Percentiles rank a stretch among this genome's conserved stretches.
phyloP scores from a whole-genome alignment of 2,797 vertebrate genomes.

The Silurus lanzhouensis region DNA sequence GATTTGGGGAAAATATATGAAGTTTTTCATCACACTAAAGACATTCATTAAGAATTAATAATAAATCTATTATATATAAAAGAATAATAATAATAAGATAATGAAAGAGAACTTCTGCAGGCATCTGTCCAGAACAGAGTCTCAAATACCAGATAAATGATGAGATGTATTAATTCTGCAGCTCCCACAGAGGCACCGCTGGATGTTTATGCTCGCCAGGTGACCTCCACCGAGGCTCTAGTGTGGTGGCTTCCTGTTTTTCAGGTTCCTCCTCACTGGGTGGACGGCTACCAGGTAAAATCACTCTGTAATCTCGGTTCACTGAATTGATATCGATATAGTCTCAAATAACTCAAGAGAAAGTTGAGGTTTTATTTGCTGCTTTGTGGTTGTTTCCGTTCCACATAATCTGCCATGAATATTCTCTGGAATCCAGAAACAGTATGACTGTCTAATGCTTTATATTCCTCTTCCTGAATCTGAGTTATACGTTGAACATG shows the following conservation, averaged over 20 bases:
- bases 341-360: not conserved
- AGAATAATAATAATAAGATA: no score
- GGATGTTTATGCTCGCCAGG: constrained; percentile 83
- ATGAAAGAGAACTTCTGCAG: no score
- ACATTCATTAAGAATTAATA: not conserved
- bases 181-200: constrained; percentile 89
- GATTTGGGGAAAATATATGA: not conserved
- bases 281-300: constrained; percentile 92
- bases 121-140: no score
- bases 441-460: not conserved
- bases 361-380: not conserved
- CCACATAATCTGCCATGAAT: not conserved
- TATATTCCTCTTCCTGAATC: no score
- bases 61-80: no score
- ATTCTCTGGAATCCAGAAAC: not conserved
- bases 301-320: not conserved
- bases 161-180: constrained; percentile 57
- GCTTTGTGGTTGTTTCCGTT: no score
- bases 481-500: not conserved
- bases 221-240: constrained; percentile 90
- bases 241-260: constrained; percentile 92
- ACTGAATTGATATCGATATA: not conserved
- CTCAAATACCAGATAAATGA: not conserved
- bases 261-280: constrained; percentile 79
- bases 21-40: not conserved